Evolutionary conservation across 2,888 invertebrate species (phyloP).

Genomic region (Epiblema foenella): DNA sequence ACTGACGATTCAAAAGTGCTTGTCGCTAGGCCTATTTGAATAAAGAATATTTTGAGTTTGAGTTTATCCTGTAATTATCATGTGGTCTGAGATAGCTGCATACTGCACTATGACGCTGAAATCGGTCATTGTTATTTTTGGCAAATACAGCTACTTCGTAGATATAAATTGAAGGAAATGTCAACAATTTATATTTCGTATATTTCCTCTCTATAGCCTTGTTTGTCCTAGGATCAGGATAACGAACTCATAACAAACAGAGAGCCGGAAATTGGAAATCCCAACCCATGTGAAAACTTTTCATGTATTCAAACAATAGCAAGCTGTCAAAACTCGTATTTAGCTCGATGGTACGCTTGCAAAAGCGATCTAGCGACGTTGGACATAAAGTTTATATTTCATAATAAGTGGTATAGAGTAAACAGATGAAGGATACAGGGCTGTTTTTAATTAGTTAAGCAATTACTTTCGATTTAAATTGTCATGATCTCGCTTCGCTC

Average conservation of each 20-base stretch:
- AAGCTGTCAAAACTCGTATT: not conserved
- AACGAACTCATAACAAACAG: constrained; percentile 25
- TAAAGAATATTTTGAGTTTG: no score
- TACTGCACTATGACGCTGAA: no score
- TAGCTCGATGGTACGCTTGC: not conserved
- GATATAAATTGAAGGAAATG: no score
- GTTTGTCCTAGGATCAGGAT: constrained; percentile 14
- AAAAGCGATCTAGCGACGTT: not conserved
- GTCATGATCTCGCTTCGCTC: no score
- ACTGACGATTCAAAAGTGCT: no score
- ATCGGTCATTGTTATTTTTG: no score
- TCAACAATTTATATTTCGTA: not conserved
- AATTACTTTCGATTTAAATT: constrained; percentile 9
- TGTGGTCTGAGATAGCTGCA: no score
- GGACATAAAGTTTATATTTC: not conserved
- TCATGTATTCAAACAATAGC: constrained; percentile 8
- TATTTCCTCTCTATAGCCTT: constrained; percentile 2
- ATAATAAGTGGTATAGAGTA: not conserved
- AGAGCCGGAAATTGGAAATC: constrained; percentile 36
- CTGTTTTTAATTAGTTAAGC: constrained; percentile 19
- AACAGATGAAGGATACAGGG: not conserved
- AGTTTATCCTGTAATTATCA: no score
- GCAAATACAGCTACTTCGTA: no score
- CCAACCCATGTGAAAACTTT: constrained; percentile 32
- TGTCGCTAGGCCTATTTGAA: no score